These are phyloP conservation scores for Tauraco hartlaubi DNA, from an alignment of 2,797 vertebrate genomes.

Conservation along the genomic window DNA sequence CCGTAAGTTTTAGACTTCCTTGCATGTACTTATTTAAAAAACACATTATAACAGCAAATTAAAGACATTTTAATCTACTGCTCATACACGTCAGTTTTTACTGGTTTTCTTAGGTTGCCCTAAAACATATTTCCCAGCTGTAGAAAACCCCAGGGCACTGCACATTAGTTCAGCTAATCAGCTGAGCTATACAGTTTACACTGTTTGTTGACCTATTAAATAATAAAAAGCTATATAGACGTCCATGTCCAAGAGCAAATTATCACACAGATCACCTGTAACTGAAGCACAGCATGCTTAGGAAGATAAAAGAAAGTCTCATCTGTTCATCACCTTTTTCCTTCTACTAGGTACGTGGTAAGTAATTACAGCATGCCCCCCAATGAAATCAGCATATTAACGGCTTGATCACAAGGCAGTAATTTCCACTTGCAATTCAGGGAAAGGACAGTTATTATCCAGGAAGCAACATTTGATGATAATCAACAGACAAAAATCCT, in stretches of 20 bases:
- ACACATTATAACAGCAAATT: neutral
- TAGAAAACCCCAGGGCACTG: neutral
- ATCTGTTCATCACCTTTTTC: neutral
- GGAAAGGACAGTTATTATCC: neutral
- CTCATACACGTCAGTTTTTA: neutral
- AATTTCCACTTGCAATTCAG: slow-evolving; percentile 12
- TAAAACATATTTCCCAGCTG: neutral
- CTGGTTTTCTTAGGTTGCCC: neutral
- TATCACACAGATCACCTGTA: neutral
- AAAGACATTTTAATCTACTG: neutral
- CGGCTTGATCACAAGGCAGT: neutral
- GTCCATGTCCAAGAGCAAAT: neutral
- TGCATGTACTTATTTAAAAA: neutral
- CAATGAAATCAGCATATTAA: slow-evolving; percentile 5
- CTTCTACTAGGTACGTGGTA: neutral
- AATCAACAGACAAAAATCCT: neutral
- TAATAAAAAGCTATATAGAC: neutral
- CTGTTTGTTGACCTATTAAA: neutral
- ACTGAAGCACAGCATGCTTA: neutral
- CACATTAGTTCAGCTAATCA: neutral
- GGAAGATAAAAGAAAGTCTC: neutral
- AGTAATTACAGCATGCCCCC: neutral
- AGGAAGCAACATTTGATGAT: neutral
- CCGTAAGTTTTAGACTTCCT: neutral
- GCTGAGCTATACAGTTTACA: neutral